phyloP scores from a whole-genome alignment of 2,888 invertebrate genomes.

The Cheilosia grossa region DNA sequence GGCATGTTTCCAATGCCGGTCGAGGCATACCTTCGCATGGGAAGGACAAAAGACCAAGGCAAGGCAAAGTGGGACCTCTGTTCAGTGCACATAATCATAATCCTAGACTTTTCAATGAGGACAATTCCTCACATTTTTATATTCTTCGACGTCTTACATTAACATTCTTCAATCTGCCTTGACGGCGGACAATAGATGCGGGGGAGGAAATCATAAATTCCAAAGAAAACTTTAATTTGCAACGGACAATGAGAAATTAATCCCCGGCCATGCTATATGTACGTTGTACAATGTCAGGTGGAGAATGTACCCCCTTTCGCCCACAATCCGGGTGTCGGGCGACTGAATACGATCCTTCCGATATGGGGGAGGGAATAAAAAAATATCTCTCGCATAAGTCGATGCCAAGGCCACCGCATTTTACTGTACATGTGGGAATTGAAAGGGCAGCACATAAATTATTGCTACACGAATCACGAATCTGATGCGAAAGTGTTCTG shows the following conservation, averaged over 20 bases:
- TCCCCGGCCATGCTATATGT: too few relatives aligned
- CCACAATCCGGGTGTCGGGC: too few relatives aligned
- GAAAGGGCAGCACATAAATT: not conserved
- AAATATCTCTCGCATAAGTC: constrained; percentile 48
- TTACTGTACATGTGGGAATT: constrained; percentile 44
- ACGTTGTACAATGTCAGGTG: too few relatives aligned
- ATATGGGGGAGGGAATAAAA: constrained; percentile 21
- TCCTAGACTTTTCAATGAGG: constrained; percentile 48
- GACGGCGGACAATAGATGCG: not conserved
- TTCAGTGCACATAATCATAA: constrained; percentile 48
- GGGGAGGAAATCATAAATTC: constrained; percentile 56
- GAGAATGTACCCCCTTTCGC: too few relatives aligned
- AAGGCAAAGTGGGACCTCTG: constrained; percentile 12
- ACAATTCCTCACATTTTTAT: constrained; percentile 37
- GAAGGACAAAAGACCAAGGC: constrained; percentile 48
- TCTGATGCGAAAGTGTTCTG: constrained; percentile 22
- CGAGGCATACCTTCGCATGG: constrained; percentile 38
- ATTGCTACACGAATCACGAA: constrained; percentile 15
- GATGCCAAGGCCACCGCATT: constrained; percentile 33
- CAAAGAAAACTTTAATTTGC: constrained; percentile 38
- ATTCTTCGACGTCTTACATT: constrained; percentile 22
- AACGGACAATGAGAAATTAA: constrained; percentile 12
- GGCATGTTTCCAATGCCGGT: constrained; percentile 37
- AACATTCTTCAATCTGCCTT: constrained; percentile 26
- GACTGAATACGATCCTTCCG: constrained; percentile 45